A percentile compares a stretch with the other conserved stretches of the same genome.
These are phyloP conservation scores for Alauda arvensis DNA, from an alignment of 2,797 vertebrate species.

Conservation along the genomic window DNA sequence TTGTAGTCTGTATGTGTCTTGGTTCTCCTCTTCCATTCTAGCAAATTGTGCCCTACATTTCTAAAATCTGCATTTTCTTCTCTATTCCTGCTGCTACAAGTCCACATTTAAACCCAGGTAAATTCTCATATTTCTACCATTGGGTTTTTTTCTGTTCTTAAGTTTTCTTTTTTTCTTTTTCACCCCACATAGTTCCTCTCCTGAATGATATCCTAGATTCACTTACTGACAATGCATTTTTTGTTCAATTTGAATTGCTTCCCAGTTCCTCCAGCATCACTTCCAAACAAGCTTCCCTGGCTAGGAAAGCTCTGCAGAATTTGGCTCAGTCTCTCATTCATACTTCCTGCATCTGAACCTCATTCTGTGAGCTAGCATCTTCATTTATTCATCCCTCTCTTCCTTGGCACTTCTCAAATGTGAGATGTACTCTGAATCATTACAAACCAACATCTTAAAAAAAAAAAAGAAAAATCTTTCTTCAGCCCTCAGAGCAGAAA, in stretches of 20 bases:
- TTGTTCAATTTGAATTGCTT: constrained; percentile 32
- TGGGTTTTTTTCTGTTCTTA: background rate
- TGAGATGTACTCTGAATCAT: constrained; percentile 15
- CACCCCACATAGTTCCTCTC: background rate
- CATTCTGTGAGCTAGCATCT: constrained; percentile 38
- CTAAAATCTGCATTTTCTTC: background rate
- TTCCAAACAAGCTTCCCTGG: constrained; percentile 19
- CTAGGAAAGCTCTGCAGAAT: background rate
- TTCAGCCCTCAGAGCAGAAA: background rate
- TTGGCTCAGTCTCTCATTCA: constrained; percentile 41
- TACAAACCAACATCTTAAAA: background rate
- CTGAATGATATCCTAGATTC: background rate
- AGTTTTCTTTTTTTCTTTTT: background rate
- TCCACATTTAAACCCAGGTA: background rate
- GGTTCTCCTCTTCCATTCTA: background rate
- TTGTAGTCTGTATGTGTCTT: background rate
- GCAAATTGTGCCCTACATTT: background rate
- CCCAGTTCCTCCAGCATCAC: constrained; percentile 33
- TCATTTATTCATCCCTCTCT: constrained; percentile 5
- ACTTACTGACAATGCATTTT: constrained; percentile 40
- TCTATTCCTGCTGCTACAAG: background rate
- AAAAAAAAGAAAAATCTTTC: background rate
- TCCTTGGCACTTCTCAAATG: constrained; percentile 19
- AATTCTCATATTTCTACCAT: background rate
- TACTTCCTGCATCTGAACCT: constrained; percentile 46